These are phyloP conservation scores for Catamblyrhynchus diadema DNA, from an alignment of 2,797 vertebrate species.

Conservation along the genomic window DNA sequence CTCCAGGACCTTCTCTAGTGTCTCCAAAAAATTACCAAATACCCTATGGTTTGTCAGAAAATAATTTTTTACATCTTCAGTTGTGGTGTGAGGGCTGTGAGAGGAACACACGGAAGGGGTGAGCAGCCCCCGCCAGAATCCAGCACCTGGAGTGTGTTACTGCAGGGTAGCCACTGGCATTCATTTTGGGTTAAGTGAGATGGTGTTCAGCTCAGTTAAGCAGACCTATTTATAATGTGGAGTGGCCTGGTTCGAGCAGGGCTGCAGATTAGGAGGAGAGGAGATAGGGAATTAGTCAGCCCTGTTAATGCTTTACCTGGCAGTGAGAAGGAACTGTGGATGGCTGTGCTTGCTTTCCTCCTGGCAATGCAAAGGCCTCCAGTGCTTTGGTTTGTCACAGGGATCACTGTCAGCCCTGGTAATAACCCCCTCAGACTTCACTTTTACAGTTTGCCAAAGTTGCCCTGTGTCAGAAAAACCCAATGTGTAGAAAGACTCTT, in stretches of 20 bases:
- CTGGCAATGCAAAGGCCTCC: background rate
- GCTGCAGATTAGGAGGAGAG: background rate
- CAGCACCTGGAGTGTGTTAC: background rate
- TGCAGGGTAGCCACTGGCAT: background rate
- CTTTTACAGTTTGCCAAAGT: background rate
- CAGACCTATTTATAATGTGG: background rate
- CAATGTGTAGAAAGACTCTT: background rate
- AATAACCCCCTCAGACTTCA: background rate
- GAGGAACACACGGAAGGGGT: background rate
- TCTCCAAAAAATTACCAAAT: background rate
- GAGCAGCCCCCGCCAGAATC: background rate
- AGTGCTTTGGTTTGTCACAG: background rate
- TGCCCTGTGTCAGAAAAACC: background rate
- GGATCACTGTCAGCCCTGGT: background rate
- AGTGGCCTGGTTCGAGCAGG: background rate
- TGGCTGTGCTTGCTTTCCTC: background rate
- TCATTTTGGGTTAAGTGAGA: background rate
- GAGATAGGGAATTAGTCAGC: background rate
- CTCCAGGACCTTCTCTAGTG: background rate
- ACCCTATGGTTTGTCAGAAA: fast-evolving
- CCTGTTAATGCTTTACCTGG: background rate
- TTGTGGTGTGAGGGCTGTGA: background rate
- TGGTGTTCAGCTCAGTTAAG: background rate
- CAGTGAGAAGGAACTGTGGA: background rate
- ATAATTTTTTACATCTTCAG: background rate